Evolutionary conservation across 2,888 invertebrate genomes (phyloP).

Genomic region (Drosophila fulvimacula): DNA sequence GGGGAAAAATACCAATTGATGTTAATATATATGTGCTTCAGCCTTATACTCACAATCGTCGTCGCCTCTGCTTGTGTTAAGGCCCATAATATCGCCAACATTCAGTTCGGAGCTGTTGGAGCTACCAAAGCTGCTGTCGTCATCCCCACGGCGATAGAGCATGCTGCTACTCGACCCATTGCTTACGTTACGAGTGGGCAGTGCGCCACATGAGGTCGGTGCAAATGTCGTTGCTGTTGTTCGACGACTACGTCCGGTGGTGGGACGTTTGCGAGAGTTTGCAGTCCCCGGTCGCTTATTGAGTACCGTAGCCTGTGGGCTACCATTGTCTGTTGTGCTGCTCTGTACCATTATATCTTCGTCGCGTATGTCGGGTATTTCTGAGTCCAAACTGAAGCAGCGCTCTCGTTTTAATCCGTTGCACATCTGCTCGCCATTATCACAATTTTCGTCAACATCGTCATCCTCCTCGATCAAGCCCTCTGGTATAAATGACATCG

Average conservation of each 20-base stretch:
- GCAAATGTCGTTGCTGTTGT: constrained; percentile 34
- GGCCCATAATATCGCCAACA: constrained; percentile 77
- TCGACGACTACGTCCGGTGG: constrained; percentile 83
- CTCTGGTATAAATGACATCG: constrained; percentile 83
- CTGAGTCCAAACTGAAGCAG: constrained; percentile 73
- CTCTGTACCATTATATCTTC: constrained; percentile 72
- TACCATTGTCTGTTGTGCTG: constrained; percentile 30
- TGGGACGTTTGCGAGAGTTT: constrained; percentile 80
- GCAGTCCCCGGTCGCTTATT: constrained; percentile 74
- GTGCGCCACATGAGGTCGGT: constrained; percentile 1
- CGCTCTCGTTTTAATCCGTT: constrained; percentile 18
- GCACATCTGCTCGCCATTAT: constrained; percentile 35
- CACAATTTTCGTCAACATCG: constrained; percentile 69
- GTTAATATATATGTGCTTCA: neutral
- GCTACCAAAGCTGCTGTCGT: constrained; percentile 84
- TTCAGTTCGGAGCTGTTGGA: constrained; percentile 84
- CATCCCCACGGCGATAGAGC: constrained; percentile 62
- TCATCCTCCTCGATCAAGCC: constrained; percentile 83
- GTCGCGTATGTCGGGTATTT: constrained; percentile 79
- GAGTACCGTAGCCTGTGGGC: neutral
- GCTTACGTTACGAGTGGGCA: constrained; percentile 11
- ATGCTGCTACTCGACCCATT: constrained; percentile 41
- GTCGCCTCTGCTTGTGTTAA: constrained; percentile 55
- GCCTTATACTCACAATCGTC: constrained; percentile 66
- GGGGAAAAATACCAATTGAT: neutral